Percentiles rank a stretch among this genome's conserved stretches.
Conservation (phyloP, 2,797 vertebrate genomes). For the Momotus momota region DNA sequence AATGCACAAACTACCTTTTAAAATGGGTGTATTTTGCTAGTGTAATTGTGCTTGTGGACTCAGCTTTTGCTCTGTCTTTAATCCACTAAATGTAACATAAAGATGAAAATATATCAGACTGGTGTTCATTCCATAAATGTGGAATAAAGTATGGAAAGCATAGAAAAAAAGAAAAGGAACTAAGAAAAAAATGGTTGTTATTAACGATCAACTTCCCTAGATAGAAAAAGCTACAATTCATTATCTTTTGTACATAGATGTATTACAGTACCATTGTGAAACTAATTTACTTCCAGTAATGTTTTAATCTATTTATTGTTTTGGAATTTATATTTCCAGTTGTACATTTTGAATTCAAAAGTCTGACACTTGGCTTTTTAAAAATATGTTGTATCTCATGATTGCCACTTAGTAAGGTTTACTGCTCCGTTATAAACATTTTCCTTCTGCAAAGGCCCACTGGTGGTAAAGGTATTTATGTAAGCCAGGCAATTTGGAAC, state of each 20-base stretch:
- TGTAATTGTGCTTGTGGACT: neutral
- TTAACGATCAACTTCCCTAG: neutral
- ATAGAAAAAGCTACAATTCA: neutral
- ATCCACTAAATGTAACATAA: neutral
- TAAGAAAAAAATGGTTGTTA: neutral
- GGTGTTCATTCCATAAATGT: neutral
- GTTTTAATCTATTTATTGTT: neutral
- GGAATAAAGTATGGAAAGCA: neutral
- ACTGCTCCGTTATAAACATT: neutral
- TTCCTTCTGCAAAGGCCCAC: neutral
- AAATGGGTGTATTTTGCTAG: neutral
- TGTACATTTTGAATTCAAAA: neutral
- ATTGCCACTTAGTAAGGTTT: neutral
- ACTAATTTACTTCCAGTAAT: neutral
- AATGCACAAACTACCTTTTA: neutral
- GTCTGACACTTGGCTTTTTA: neutral
- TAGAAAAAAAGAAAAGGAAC: neutral
- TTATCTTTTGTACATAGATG: neutral
- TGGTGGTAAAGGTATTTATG: slow-evolving; percentile 8
- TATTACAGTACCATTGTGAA: neutral
- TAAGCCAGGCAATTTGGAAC: slow-evolving; percentile 20
- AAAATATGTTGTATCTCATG: neutral
- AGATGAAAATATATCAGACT: neutral
- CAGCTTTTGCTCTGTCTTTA: neutral
- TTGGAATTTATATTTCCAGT: neutral